Evolutionary conservation across 2,113 vertebrate species (phyloP), one percentile per base, ranked within the genome.

Genomic region (Phrynosoma blainvillii): DNA sequence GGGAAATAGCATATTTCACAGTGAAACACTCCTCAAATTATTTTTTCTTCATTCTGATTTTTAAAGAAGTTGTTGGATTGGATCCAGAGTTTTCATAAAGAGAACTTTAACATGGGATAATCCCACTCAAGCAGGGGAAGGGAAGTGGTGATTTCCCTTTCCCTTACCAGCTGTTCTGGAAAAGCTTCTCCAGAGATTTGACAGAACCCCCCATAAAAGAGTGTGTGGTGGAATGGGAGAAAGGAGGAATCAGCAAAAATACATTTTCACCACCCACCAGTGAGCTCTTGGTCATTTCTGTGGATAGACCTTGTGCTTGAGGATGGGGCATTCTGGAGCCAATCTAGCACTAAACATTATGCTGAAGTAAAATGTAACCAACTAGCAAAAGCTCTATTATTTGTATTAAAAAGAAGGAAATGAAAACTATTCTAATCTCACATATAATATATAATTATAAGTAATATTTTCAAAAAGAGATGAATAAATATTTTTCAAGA

Each of bases 21-120:
- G 36, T 66, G 93, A 95, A 95, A 88, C 71, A 94, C 80, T 93
- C 42, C 70, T 20, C 91, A 3, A 59, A 23, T 83, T 92, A 87
- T 4, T 79, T 62, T 75, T 82, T 74, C n/a, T 13, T 32, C 14
- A 32, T 65, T 56, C 21, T 36, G 21, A 36, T 78, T 56, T 27
- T 62, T 74, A 74, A 82, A 62, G 14, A 32, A 13, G n/a, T n/a
- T 9, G 23, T 32, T 54, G 16, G 30, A 2, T 52, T 54, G 30
- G 66, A 75, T 40, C 11, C 59, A 77, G 16, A 47, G 40, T 85
- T 42, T 7, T 40, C 27, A 32, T 78, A 5, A 65, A 40, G 8
- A 66, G 59, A 77, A 76, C 20, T 11, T 40, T 18, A 68, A 16
- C 20, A 27, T 30, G 21, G 36, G 25, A 32, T 68, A 59, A 12